Conservation (phyloP, 64 coral and sea anemone species). For the Stichodactyla helianthus region DNA sequence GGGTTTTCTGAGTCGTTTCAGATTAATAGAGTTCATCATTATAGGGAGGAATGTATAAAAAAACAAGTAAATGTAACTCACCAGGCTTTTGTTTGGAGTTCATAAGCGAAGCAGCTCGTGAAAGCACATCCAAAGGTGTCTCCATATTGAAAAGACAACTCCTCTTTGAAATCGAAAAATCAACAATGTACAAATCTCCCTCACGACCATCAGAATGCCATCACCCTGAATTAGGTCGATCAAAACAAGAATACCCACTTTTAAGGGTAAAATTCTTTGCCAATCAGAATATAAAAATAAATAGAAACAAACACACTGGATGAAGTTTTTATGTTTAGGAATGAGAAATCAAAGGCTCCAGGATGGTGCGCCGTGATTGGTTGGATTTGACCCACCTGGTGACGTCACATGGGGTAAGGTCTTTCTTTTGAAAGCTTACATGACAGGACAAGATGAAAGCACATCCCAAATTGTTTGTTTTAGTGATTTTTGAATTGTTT, state of each 20-base stretch:
- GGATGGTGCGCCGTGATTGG: conserved; percentile 16
- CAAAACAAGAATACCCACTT: neutral
- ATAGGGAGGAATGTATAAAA: neutral
- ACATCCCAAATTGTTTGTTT: conserved; percentile 9
- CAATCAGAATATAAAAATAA: conserved; percentile 39
- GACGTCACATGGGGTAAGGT: conserved; percentile 17
- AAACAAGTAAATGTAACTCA: conserved; percentile 31
- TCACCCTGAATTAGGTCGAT: neutral
- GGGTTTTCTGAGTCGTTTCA: neutral
- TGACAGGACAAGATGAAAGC: neutral
- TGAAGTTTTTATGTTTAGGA: conserved; percentile 59
- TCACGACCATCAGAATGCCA: neutral
- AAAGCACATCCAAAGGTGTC: conserved; percentile 84
- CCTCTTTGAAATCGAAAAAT: neutral
- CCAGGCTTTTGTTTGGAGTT: conserved; percentile 52
- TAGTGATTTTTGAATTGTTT: neutral
- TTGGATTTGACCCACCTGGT: conserved; percentile 12
- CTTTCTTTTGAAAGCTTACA: conserved; percentile 1
- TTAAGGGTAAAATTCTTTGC: conserved; percentile 8
- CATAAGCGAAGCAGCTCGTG: conserved; percentile 82
- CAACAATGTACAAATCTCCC: neutral
- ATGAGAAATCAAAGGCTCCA: conserved; percentile 45
- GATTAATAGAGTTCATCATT: neutral
- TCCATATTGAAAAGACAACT: conserved; percentile 48
- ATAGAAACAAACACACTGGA: conserved; percentile 70